These are phyloP conservation scores for Progne subis DNA, from an alignment of 2,113 vertebrate species.

Conservation along the genomic window DNA sequence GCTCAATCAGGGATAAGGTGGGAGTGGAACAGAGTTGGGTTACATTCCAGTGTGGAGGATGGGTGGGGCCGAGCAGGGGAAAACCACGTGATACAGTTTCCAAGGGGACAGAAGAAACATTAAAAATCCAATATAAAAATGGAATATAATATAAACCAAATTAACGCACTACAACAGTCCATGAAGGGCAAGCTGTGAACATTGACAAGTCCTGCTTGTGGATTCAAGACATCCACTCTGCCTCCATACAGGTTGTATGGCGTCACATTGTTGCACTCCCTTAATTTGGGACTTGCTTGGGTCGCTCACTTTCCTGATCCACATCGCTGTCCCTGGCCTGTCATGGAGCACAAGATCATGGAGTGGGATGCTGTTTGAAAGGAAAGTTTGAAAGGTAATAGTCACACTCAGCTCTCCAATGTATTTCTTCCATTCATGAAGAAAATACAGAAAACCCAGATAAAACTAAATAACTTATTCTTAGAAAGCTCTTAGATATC, in stretches of 20 bases:
- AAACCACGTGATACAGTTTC: no score
- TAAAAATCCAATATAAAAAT: no score
- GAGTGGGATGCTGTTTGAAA: not conserved
- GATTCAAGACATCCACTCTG: not conserved
- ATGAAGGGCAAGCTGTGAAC: not conserved
- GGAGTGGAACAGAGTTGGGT: no score
- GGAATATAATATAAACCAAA: no score
- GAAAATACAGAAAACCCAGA: not conserved
- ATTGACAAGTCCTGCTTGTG: not conserved
- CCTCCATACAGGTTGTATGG: not conserved
- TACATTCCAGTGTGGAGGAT: no score
- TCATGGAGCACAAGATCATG: not conserved
- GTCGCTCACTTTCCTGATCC: not conserved
- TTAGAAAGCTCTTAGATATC: not conserved
- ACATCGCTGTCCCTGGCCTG: not conserved
- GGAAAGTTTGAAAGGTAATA: not conserved
- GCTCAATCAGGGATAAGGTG: no score
- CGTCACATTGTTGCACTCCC: not conserved
- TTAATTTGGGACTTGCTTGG: not conserved
- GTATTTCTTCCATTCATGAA: not conserved
- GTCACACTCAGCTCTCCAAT: not conserved
- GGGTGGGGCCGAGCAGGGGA: no score
- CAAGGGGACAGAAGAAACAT: no score
- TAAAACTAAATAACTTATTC: not conserved
- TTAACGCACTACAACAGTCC: no score